phyloP scores from a whole-genome alignment of 2,113 vertebrate genomes.

The Brachirus orientalis region DNA sequence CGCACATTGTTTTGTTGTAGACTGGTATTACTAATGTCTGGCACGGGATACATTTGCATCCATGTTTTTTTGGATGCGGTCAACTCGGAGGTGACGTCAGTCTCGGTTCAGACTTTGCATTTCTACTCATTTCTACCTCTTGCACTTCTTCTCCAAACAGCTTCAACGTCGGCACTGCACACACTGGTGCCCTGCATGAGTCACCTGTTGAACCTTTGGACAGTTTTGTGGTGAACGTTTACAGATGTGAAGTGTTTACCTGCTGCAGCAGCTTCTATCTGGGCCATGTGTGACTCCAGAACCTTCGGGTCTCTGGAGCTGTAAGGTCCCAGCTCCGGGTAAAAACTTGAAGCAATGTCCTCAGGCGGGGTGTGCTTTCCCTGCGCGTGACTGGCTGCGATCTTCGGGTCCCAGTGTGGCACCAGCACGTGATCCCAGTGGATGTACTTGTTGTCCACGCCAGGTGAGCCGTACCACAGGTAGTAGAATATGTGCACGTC shows the following conservation, averaged over 20 bases:
- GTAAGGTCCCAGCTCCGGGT: slow-evolving; percentile 89
- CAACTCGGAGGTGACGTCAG: too few species aligned
- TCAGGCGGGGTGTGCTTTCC: slow-evolving; percentile 87
- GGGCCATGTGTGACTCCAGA: slow-evolving; percentile 87
- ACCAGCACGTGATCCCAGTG: slow-evolving; percentile 92
- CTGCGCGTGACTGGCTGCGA: slow-evolving; percentile 89
- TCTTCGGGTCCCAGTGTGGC: slow-evolving; percentile 93
- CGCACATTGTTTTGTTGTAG: too few species aligned
- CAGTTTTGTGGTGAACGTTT: too few species aligned
- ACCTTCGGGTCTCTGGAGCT: slow-evolving; percentile 88
- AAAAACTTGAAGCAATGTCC: slow-evolving; percentile 89
- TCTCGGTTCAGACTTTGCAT: too few species aligned
- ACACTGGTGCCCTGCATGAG: too few species aligned
- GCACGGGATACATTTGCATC: too few species aligned
- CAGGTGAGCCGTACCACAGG: slow-evolving; percentile 88
- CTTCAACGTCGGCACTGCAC: too few species aligned
- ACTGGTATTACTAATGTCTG: too few species aligned
- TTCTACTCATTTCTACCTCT: too few species aligned
- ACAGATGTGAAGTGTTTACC: slow-evolving; percentile 70
- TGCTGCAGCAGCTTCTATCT: slow-evolving; percentile 86
- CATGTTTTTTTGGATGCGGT: too few species aligned
- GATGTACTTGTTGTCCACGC: slow-evolving; percentile 83
- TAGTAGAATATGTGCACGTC: slow-evolving; percentile 93
- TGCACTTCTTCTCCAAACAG: too few species aligned
- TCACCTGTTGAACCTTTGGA: too few species aligned